phyloP scores from a whole-genome alignment of 1,140 invertebrate species.

The Homalodisca vitripennis region DNA sequence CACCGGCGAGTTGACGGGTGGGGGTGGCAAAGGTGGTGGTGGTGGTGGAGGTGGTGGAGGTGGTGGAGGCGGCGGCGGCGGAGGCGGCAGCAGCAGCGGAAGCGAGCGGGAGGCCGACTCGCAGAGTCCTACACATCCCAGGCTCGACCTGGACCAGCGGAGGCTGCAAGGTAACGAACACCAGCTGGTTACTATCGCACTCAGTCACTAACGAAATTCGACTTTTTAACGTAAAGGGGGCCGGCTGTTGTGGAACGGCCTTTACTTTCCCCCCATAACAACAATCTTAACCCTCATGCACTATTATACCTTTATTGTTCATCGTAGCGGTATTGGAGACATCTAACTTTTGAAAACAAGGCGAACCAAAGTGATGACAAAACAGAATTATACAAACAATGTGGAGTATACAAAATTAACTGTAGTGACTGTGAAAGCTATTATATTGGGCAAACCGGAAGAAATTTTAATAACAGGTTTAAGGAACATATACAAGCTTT shows the following conservation, averaged over 20 bases:
- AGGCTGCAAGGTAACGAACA: neutral
- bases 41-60: too few relatives aligned
- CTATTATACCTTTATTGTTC: neutral
- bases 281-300: neutral
- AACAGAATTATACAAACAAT: too few relatives aligned
- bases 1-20: neutral
- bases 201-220: neutral
- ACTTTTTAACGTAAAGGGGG: neutral
- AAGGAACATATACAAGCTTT: too few relatives aligned
- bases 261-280: neutral
- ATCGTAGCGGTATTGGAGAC: neutral
- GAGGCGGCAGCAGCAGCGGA: too few relatives aligned
- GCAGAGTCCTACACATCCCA: conserved; percentile 8
- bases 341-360: too few relatives aligned
- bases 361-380: too few relatives aligned
- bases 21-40: too few relatives aligned
- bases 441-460: too few relatives aligned
- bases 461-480: too few relatives aligned
- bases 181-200: neutral
- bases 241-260: neutral
- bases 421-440: too few relatives aligned
- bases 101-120: neutral
- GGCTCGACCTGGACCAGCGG: neutral
- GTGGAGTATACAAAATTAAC: too few relatives aligned
- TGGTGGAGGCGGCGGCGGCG: too few relatives aligned